These are phyloP conservation scores for Heterodera filipjevi DNA, from an alignment of 2,888 invertebrate genomes.

Conservation along the genomic window DNA sequence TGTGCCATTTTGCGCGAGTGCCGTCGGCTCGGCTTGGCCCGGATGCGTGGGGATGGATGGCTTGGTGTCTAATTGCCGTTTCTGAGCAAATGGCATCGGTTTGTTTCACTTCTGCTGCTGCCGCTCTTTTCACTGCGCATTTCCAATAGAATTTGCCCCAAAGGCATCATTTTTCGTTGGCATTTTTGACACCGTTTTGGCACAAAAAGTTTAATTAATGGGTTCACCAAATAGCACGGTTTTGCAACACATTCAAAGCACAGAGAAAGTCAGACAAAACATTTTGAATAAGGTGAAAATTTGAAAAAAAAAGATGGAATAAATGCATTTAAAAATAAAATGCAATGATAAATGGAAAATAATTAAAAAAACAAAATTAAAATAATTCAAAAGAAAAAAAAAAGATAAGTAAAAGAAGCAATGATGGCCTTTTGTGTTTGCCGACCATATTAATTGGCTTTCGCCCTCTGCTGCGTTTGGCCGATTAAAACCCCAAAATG, in stretches of 20 bases:
- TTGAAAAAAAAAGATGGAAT: not conserved
- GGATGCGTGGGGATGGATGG: not conserved
- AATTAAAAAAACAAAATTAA: too few relatives aligned
- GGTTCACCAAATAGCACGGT: not conserved
- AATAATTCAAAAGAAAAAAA: too few relatives aligned
- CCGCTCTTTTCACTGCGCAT: not conserved
- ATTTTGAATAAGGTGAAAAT: not conserved
- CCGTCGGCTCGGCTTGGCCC: too few relatives aligned
- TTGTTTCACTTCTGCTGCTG: not conserved
- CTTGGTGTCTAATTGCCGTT: not conserved
- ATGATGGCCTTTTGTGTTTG: too few relatives aligned
- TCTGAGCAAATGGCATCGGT: not conserved
- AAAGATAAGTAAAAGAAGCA: too few relatives aligned
- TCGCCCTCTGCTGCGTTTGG: too few relatives aligned
- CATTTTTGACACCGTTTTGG: not conserved
- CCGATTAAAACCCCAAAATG: too few relatives aligned
- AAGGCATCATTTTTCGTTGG: slow-evolving; percentile 2
- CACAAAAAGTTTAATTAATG: not conserved
- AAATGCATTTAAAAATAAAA: not conserved
- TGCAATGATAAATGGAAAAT: too few relatives aligned
- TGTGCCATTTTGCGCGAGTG: not conserved
- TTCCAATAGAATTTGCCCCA: not conserved
- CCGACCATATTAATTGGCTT: too few relatives aligned
- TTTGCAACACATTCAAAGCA: slow-evolving; percentile 2
- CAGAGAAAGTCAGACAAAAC: not conserved